Conservation (phyloP, 2,113 vertebrate species). For the Pongo pygmaeus region DNA sequence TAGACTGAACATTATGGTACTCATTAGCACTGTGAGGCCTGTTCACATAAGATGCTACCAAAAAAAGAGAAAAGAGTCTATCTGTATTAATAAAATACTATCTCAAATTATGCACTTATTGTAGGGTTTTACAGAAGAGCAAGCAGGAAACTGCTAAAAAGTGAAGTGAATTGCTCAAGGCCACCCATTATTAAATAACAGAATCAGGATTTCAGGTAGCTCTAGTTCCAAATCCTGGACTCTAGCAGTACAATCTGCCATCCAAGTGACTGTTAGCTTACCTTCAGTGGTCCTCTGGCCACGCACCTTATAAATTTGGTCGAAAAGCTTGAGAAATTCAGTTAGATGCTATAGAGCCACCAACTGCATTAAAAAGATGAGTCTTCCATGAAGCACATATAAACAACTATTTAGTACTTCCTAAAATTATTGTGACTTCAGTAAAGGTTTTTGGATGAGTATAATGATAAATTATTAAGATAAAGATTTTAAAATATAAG, state of each 20-base stretch:
- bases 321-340: not conserved
- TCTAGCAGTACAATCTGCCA: not conserved
- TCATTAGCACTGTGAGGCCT: constrained; percentile 80
- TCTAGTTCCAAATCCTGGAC: not conserved
- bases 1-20: constrained; percentile 70
- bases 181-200: not conserved
- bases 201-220: not conserved
- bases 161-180: not conserved
- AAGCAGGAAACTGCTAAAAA: not conserved
- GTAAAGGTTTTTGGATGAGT: constrained; percentile 14
- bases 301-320: not conserved
- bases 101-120: not conserved
- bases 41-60: constrained; percentile 89
- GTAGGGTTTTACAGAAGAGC: not conserved
- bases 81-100: not conserved
- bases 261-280: not conserved
- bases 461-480: not conserved
- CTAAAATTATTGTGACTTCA: constrained; percentile 4
- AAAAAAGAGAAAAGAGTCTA: not conserved
- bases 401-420: not conserved
- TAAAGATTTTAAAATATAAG: constrained; percentile 26
- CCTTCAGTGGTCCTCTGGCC: too few relatives aligned
- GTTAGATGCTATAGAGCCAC: not conserved
- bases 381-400: not conserved
- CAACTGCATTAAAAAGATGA: not conserved